Conservation (phyloP, 2,888 invertebrate species). For the Spatulosminthurus flaviceps region DNA sequence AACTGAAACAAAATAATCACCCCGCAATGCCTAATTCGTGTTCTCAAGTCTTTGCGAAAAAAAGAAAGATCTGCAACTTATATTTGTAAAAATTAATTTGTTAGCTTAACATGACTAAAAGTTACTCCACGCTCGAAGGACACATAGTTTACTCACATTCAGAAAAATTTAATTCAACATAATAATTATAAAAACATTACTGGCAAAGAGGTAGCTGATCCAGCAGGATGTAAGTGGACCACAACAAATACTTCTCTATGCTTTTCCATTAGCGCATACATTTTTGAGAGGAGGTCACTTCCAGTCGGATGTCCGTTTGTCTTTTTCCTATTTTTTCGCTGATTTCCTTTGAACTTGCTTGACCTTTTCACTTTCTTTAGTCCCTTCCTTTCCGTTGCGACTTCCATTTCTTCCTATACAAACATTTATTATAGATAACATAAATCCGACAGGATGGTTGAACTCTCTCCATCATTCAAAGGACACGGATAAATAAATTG, state of each 20-base stretch:
- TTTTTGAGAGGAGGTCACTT: conserved; percentile 95
- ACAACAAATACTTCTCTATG: conserved; percentile 99
- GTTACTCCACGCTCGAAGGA: too few relatives aligned
- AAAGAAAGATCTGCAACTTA: too few relatives aligned
- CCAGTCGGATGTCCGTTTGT: conserved; percentile 93
- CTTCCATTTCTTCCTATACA: conserved; percentile 80
- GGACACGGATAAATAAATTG: conserved; percentile 9
- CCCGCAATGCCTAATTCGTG: too few relatives aligned
- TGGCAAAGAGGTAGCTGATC: conserved; percentile 82
- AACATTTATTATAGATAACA: conserved; percentile 45
- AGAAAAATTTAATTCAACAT: too few relatives aligned
- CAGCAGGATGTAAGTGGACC: conserved; percentile 94
- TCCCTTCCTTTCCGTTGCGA: conserved; percentile 93
- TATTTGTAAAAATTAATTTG: too few relatives aligned
- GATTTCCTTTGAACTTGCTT: conserved; percentile 95
- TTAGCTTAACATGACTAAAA: too few relatives aligned
- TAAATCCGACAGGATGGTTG: too few relatives aligned
- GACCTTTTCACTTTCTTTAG: conserved; percentile 98
- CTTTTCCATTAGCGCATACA: conserved; percentile 99
- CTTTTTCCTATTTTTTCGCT: conserved; percentile 96
- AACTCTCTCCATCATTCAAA: too few relatives aligned
- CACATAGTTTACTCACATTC: too few relatives aligned
- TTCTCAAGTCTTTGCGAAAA: too few relatives aligned
- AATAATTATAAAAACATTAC: too few relatives aligned
- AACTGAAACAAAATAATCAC: too few relatives aligned